Evolutionary conservation across 2,113 vertebrate genomes (phyloP), one percentile per base, ranked within the genome.

Genomic region (Aegotheles bennettii): DNA sequence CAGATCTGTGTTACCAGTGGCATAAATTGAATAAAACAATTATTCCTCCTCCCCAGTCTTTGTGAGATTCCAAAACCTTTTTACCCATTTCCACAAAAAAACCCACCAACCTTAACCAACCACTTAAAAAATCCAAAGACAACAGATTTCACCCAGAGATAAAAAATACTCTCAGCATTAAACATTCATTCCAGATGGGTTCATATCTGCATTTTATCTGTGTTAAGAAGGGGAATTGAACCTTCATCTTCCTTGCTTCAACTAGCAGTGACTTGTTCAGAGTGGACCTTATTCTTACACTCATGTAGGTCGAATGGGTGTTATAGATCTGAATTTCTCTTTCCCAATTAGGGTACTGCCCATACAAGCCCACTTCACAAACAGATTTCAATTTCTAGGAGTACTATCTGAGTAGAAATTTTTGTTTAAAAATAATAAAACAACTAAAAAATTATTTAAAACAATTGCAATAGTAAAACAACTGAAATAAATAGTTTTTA

Each of bases 131-230:
- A 4, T 23, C 64, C 35, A 75, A 48, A 89, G 35, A 59, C 26
- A 83, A 81, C 47, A 93, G 64, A 91, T 89, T 95, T 95, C 93
- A 5, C 56, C 31, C 61, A 56, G 50, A 84, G 90, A 94, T 76
- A 89, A 10, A 42, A 84, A 90, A 83, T 60, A 56, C 28, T 90
- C 28, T 48, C 26, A 83, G 85, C 10, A 70, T 94, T 91, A 91
- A 91, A 88, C 36, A 43, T 64, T 64, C 78, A 53, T 87, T 89
- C 51, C 64, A 94, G 38, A 4, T 17, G 54, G 56, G 54, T 87
- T 90, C 20, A 5, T 68, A 93, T 91, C 81, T 93, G 48, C 43
- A 56, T 36, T 93, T 63, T 84, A 78, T 91, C 92, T 95, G 43
- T 90, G 57, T 19, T 79, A 38, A 53, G 18, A 60, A 70, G 36